phyloP scores from a whole-genome alignment of 2,113 vertebrate species.

The Bathybates hornii region DNA sequence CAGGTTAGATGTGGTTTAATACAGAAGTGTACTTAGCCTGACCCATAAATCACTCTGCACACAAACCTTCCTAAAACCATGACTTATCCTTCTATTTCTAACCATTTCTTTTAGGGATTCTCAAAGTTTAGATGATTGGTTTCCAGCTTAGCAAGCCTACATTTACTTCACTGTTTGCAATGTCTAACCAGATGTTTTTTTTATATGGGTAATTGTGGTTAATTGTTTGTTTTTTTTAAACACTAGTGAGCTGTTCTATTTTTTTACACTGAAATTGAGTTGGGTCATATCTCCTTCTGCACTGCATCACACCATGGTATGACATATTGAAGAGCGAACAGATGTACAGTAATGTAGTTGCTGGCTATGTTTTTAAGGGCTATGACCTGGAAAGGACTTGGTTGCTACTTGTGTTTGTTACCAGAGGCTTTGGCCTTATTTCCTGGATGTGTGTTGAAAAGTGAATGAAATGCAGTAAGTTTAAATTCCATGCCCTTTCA shows the following conservation, averaged over 20 bases:
- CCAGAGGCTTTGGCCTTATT: not conserved
- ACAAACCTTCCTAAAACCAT: not conserved
- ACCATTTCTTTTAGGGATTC: not conserved
- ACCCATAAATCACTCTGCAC: not conserved
- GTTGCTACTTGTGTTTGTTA: not conserved
- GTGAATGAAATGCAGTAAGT: not conserved
- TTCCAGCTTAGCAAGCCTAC: not conserved
- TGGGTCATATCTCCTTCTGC: not conserved
- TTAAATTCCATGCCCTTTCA: not conserved
- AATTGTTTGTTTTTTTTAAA: not conserved
- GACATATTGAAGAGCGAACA: not conserved
- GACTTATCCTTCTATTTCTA: not conserved
- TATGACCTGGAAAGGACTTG: not conserved
- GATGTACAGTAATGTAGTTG: not conserved
- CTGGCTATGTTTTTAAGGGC: not conserved
- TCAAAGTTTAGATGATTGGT: not conserved
- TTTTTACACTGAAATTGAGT: not conserved
- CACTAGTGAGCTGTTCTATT: not conserved
- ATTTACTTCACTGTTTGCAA: not conserved
- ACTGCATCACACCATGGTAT: not conserved
- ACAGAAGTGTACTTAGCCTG: not conserved
- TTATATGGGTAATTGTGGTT: not conserved
- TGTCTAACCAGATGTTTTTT: not conserved
- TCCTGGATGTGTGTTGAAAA: not conserved
- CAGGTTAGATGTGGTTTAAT: not conserved